A percentile compares a stretch with the other conserved stretches of the same genome.
phyloP scores from a whole-genome alignment of 30 jellyfish, hydroid and myxozoan genomes.

The Pseudorhiza aurosa region DNA sequence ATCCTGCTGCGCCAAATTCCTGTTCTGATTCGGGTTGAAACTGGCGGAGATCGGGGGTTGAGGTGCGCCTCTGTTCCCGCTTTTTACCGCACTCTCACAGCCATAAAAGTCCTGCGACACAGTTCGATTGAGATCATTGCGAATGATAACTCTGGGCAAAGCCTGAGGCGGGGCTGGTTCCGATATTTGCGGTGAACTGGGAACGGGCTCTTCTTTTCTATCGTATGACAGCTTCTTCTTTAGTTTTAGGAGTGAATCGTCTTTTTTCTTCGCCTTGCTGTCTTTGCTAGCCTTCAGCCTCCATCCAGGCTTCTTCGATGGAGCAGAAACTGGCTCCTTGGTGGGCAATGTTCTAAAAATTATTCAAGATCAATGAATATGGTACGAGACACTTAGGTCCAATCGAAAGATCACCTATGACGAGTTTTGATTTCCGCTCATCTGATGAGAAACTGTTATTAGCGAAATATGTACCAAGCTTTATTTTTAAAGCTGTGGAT shows the following conservation, averaged over 20 bases:
- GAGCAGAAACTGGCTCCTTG: slow-evolving; percentile 32
- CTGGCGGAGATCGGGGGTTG: slow-evolving; percentile 12
- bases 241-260: background rate
- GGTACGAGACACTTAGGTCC: no score
- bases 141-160: slow-evolving; percentile 14
- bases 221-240: slow-evolving; percentile 46
- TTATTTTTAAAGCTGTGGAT: no score
- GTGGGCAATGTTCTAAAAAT: slow-evolving; percentile 20
- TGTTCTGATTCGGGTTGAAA: slow-evolving; percentile 3
- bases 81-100: background rate
- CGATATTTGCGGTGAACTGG: background rate
- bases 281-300: slow-evolving; percentile 52
- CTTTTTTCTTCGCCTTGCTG: slow-evolving; percentile 30
- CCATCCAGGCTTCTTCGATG: slow-evolving; percentile 51
- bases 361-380: background rate
- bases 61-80: background rate
- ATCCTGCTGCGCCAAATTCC: slow-evolving; percentile 3
- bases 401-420: no score
- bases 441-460: no score
- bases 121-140: background rate
- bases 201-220: slow-evolving; percentile 30
- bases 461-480: no score
- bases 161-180: slow-evolving; percentile 12
- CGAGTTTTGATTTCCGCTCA: no score
- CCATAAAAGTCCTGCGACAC: background rate